Evolutionary conservation across 2,797 vertebrate genomes (phyloP).

Genomic region (Alectoris magna): DNA sequence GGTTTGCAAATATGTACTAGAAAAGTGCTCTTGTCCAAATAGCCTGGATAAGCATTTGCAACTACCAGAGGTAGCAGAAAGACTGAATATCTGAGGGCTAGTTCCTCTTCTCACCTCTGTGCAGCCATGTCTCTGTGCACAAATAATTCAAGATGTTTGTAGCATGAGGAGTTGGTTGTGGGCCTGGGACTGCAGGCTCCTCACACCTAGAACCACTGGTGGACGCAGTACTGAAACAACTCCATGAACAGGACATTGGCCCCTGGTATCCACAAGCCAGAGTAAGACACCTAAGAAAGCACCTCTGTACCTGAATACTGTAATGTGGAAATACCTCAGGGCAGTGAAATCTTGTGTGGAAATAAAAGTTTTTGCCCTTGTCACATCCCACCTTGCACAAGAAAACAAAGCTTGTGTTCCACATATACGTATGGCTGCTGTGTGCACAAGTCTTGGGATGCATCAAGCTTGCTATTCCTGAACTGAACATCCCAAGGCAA

Average conservation of each 20-base stretch:
- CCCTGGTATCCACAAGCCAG: background rate
- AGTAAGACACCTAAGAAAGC: background rate
- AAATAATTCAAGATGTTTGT: background rate
- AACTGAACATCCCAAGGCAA: background rate
- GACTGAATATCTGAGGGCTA: background rate
- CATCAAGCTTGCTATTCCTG: background rate
- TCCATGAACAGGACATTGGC: background rate
- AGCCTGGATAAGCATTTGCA: background rate
- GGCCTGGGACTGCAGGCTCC: background rate
- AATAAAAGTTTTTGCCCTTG: background rate
- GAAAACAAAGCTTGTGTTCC: background rate
- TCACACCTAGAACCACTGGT: background rate
- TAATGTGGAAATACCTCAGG: background rate
- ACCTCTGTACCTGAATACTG: rapidly evolving
- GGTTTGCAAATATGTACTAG: background rate
- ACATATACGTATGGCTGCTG: rapidly evolving
- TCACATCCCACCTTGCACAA: no score
- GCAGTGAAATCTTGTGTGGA: background rate
- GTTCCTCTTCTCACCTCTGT: background rate
- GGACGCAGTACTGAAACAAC: background rate
- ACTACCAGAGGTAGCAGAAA: background rate
- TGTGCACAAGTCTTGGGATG: background rate
- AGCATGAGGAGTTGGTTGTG: background rate
- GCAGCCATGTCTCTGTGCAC: background rate
- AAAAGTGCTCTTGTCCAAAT: background rate